Conservation (phyloP, 1,140 invertebrate species). For the Nixonia krombeini region DNA sequence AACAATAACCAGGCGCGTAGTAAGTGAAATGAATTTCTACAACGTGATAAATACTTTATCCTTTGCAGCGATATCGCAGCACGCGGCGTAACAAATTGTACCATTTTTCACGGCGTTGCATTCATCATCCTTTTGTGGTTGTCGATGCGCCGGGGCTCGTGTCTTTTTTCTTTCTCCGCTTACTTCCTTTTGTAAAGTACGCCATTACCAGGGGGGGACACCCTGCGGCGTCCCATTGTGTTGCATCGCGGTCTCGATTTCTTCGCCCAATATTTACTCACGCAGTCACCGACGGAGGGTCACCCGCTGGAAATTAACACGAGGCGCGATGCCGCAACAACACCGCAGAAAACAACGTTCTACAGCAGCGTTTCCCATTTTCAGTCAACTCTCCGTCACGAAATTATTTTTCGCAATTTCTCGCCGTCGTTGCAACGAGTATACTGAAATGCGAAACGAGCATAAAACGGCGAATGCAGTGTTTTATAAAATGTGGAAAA, state of each 20-base stretch:
- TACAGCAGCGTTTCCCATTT: slow-evolving; percentile 21
- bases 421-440: no score
- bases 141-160: slow-evolving; percentile 19
- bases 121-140: slow-evolving; percentile 28
- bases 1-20: no score
- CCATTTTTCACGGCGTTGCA: slow-evolving; percentile 19
- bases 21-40: no score
- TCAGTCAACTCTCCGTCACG: no score
- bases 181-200: slow-evolving; percentile 32
- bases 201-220: slow-evolving; percentile 25
- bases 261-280: slow-evolving; percentile 41
- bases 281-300: slow-evolving; percentile 29
- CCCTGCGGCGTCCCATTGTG: slow-evolving; percentile 20
- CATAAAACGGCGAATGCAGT: no score
- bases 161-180: slow-evolving; percentile 15
- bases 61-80: no score
- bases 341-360: slow-evolving; percentile 32
- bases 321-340: slow-evolving; percentile 32
- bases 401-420: no score
- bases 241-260: slow-evolving; percentile 32
- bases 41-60: no score
- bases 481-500: no score
- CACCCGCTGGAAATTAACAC: slow-evolving; percentile 28
- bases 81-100: slow-evolving; percentile 20
- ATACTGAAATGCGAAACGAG: no score